Evolutionary conservation across 30 jellyfish, hydroid and myxozoan genomes (phyloP).

Genomic region (Pseudorhiza aurosa): DNA sequence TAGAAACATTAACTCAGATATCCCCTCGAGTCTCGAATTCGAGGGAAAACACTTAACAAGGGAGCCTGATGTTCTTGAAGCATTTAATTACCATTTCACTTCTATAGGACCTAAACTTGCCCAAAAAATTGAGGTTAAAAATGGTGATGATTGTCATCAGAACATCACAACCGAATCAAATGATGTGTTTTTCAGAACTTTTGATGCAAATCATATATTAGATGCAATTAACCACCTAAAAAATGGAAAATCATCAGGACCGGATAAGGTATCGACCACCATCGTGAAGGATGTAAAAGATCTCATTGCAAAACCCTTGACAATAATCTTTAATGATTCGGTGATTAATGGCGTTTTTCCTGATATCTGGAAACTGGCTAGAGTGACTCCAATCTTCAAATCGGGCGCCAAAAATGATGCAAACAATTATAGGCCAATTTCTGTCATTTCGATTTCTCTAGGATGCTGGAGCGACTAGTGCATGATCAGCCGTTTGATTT

Average conservation of each 20-base stretch:
- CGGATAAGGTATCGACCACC: constrained; percentile 1
- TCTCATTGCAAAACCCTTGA: neutral
- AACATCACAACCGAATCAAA: constrained; percentile 6
- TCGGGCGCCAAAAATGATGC: constrained; percentile 56
- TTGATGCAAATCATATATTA: constrained; percentile 1
- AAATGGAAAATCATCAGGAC: constrained; percentile 11
- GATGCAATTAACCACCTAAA: constrained; percentile 17
- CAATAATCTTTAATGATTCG: constrained; percentile 15
- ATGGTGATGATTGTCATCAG: constrained; percentile 14
- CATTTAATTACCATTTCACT: constrained; percentile 1
- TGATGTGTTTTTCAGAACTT: neutral
- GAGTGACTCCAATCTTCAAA: constrained; percentile 37
- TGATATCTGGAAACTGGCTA: constrained; percentile 44
- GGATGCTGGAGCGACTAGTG: constrained; percentile 44
- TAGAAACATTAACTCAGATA: constrained; percentile 9
- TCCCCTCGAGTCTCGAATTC: constrained; percentile 11
- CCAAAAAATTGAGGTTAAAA: constrained; percentile 13
- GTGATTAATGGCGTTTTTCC: constrained; percentile 25
- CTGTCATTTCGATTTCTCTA: constrained; percentile 35
- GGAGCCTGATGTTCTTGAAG: constrained; percentile 13
- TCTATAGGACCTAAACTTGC: constrained; percentile 11
- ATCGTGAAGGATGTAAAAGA: constrained; percentile 8
- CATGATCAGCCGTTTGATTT: constrained; percentile 39
- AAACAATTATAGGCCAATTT: constrained; percentile 36
- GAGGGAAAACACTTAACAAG: neutral